Conservation (phyloP, 2,113 vertebrate genomes). For the Sylvia atricapilla region DNA sequence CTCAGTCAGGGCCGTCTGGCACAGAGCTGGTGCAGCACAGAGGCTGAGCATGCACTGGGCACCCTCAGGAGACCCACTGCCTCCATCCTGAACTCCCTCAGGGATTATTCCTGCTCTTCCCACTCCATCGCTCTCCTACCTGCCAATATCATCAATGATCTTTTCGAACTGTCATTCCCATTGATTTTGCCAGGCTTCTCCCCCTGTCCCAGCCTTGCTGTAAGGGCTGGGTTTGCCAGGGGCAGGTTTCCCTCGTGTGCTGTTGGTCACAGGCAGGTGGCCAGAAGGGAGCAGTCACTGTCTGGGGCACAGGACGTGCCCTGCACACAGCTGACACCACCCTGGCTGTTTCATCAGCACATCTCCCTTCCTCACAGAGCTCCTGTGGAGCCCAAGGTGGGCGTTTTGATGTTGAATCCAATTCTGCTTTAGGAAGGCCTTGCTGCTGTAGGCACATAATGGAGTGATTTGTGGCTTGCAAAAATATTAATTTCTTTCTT, state of each 20-base stretch:
- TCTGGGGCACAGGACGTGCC: fast-evolving
- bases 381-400: neutral
- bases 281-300: neutral
- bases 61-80: neutral
- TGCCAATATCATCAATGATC: neutral
- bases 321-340: neutral
- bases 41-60: neutral
- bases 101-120: neutral
- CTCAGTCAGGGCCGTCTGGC: neutral
- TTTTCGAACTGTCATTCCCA: neutral
- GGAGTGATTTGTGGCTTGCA: neutral
- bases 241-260: fast-evolving
- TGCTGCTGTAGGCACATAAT: neutral
- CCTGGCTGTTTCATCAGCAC: neutral
- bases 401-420: neutral
- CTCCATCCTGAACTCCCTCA: neutral
- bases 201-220: neutral
- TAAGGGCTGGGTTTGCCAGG: neutral
- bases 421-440: neutral
- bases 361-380: neutral
- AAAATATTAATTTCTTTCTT: neutral
- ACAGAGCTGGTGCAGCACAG: neutral
- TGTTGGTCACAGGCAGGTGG: fast-evolving
- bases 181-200: neutral
- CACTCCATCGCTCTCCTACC: neutral